phyloP scores from a whole-genome alignment of 2,797 vertebrate genomes.

The Anas flavirostris region DNA sequence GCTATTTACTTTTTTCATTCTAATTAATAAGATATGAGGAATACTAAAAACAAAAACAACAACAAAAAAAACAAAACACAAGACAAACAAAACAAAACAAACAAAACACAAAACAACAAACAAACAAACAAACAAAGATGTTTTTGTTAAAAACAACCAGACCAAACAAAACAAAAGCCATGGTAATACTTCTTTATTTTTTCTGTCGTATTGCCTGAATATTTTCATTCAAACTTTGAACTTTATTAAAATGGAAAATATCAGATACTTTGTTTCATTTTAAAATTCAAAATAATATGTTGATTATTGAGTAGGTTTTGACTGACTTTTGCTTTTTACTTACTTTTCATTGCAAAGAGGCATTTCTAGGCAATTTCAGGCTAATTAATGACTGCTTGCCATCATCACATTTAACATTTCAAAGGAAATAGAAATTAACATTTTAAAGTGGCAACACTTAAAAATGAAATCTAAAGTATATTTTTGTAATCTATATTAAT shows the following conservation, averaged over 20 bases:
- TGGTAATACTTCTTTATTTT: background rate
- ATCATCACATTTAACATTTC: background rate
- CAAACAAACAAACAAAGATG: too few relatives aligned
- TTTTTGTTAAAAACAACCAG: background rate
- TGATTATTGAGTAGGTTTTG: background rate
- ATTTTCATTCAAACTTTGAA: background rate
- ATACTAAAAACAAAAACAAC: background rate
- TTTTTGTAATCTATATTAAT: background rate
- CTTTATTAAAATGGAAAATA: background rate
- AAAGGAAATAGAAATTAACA: background rate
- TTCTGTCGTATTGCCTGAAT: background rate
- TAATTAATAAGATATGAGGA: background rate
- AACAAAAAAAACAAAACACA: too few relatives aligned
- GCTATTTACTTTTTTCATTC: background rate
- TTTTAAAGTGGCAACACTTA: background rate
- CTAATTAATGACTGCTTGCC: background rate
- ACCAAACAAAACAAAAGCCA: background rate
- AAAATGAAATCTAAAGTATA: background rate
- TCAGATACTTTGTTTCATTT: background rate
- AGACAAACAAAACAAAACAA: too few relatives aligned
- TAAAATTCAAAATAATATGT: accelerated
- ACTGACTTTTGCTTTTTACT: background rate
- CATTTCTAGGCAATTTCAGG: background rate
- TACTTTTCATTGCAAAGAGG: background rate
- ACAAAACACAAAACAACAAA: too few relatives aligned